These are phyloP conservation scores for Trinorchestia longiramus DNA, from an alignment of 1,140 invertebrate species.

Conservation along the genomic window DNA sequence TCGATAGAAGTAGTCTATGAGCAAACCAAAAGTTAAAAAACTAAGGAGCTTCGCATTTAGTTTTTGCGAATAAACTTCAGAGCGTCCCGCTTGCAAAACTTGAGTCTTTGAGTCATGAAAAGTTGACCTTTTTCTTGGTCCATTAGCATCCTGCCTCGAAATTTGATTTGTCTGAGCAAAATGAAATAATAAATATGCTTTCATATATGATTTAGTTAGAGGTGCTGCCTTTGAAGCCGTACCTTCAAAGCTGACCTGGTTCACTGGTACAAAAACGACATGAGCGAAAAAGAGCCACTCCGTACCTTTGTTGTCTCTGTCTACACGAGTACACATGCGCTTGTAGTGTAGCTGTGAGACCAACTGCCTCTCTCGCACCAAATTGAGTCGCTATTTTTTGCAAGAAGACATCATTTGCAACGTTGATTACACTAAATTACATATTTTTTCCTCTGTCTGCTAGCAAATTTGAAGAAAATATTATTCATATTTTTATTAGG, in stretches of 20 bases:
- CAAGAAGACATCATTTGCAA: not conserved
- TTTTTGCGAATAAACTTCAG: not conserved
- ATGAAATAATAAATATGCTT: conserved; percentile 43
- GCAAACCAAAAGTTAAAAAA: not conserved
- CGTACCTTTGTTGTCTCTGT: not conserved
- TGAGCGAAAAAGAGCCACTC: not conserved
- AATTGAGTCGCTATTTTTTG: not conserved
- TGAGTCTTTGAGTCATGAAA: not conserved
- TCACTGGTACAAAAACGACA: conserved; percentile 4
- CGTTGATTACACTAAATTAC: not conserved
- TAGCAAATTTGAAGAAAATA: not conserved
- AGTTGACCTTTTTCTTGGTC: conserved; percentile 26
- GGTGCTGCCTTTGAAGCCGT: conserved; percentile 10
- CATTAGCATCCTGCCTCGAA: conserved; percentile 13
- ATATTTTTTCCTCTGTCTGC: not conserved
- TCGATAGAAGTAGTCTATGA: not conserved
- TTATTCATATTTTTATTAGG: not conserved
- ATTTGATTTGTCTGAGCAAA: conserved; percentile 33
- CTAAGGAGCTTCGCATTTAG: not conserved
- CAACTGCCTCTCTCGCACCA: not conserved
- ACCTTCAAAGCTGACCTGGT: conserved; percentile 29
- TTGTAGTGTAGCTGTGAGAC: not conserved
- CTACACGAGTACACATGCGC: not conserved
- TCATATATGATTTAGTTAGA: conserved; percentile 39
- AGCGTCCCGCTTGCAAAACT: conserved; percentile 5